Base-by-base conservation (phyloP, 2,888 invertebrate genomes). In the Apotomis turbidana region DNA sequence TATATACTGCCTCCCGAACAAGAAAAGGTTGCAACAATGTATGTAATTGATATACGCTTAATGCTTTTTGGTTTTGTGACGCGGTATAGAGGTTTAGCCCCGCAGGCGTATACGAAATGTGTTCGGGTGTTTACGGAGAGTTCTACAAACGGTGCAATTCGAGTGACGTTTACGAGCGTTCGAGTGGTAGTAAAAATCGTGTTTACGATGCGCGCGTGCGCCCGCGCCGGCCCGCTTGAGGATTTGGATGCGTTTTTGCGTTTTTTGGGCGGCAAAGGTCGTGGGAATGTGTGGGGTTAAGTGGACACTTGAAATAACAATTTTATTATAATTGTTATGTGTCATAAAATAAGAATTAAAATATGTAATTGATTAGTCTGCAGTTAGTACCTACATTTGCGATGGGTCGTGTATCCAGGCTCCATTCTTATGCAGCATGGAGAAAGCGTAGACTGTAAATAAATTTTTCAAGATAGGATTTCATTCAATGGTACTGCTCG, bases 71-170 rank as follows among this genome's bases (percentile, higher is more conserved):
- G 49, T 27, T 36, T 36, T 38, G 36, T 5, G 63, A 8, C 41
- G 63, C 36, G 58, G 38, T 38, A 38, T 58, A 38, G 58, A 55
- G 66, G 46, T 46, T 66, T 46, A 90, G 90, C 89, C 90, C 90
- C 89, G 85, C 85, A 91, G 93, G 92, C 93, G 90, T 90, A 88
- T 91, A 91, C 90, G 90, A 91, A 92, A 93, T 91, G 91, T 66
- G 92, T 91, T 91, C 87, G 87, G 88, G 89, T 90, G 91, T 91
- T 90, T 90, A 89, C 91, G 86, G 89, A 85, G 88, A 89, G 90
- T 88, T 90, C 91, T 91, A 92, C 90, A 92, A 91, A 91, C 87
- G 93, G 90, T 86, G 91, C 90, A 90, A 90, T 91, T 88, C 89
- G 87, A 85, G 89, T 90, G 93, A 93, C 92, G 88, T 92, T 92